Evolutionary conservation across 2,888 invertebrate genomes (phyloP), one percentile per base, ranked within the genome.

Genomic region (Nomada ruficornis): DNA sequence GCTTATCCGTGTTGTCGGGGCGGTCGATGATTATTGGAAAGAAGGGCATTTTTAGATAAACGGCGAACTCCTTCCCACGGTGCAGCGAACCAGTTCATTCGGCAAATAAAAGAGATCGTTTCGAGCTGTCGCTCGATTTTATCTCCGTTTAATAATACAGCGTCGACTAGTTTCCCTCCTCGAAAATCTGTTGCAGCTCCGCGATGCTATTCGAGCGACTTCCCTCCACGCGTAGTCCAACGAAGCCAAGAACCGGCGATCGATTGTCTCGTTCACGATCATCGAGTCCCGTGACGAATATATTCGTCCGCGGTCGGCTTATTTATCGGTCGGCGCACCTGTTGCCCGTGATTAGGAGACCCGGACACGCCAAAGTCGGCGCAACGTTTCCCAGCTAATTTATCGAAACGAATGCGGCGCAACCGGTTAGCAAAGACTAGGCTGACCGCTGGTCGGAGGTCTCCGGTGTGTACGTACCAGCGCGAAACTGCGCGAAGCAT

Each of bases 351-450:
- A 84, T 84, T 84, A 86, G 77, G 26, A 59, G 75, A 74, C 73
- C 55, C 67, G 42, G 72, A 77, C 62, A 70, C 44, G 72, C 72
- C 84, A 68, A 83, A 86, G 78, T 78, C 80, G 70, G 62, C 75
- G 60, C 57, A 73, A 62, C 76, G 73, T 82, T 84, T 77, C 77
- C 78, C 83, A 68, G 77, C 69, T 77, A 82, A 88, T 88, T 88
- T 87, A 88, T 88, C 88, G 88, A 79, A 77, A 76, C 79, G 79
- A 81, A 80, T 74, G 83, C 80, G 64, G 77, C 68, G 72, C 54
- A 86, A 86, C 88, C 82, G 85, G 84, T 84, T 82, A 50, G 68
- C 57, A 63, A 59, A 62, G 68, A 44, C 36, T 36, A 65, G 68
- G 59, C 54, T 50, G 60, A n/a, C 70, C 50, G 60, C 54, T 47